Evolutionary conservation across 2,113 vertebrate genomes (phyloP).

Genomic region (Chascanopsetta lugubris): DNA sequence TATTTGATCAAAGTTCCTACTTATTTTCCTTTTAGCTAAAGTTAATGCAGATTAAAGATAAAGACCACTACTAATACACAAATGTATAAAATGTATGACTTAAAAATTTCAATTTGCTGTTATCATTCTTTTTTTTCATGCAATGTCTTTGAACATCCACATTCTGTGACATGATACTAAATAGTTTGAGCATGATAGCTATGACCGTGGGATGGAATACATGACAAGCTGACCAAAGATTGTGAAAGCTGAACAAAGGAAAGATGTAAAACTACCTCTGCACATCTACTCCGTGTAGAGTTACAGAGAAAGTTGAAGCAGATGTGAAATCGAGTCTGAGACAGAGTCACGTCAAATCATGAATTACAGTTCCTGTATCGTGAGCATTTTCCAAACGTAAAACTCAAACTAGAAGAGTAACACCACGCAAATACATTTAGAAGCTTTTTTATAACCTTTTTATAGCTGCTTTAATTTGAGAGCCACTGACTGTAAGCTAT

Average conservation of each 20-base stretch:
- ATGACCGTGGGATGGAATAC: too few species aligned
- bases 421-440: not conserved
- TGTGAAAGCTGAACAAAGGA: not conserved
- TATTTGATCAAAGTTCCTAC: not conserved
- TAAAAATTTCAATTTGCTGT: not conserved
- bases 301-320: not conserved
- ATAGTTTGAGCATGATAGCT: not conserved
- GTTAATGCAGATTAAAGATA: too few species aligned
- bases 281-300: not conserved
- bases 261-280: not conserved
- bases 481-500: not conserved
- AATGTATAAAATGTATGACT: not conserved
- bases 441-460: too few species aligned
- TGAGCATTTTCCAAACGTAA: not conserved
- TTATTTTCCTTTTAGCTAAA: not conserved
- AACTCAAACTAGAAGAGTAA: not conserved
- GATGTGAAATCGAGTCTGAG: slow-evolving; percentile 7
- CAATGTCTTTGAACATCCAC: not conserved
- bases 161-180: not conserved
- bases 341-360: not conserved
- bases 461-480: too few species aligned
- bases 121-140: not conserved
- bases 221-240: not conserved
- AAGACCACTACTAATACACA: too few species aligned
- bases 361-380: slow-evolving; percentile 5